A percentile compares a stretch with the other conserved stretches of the same genome.
Conservation (phyloP, 2,113 vertebrate species). For the Dipodomys stephensi region DNA sequence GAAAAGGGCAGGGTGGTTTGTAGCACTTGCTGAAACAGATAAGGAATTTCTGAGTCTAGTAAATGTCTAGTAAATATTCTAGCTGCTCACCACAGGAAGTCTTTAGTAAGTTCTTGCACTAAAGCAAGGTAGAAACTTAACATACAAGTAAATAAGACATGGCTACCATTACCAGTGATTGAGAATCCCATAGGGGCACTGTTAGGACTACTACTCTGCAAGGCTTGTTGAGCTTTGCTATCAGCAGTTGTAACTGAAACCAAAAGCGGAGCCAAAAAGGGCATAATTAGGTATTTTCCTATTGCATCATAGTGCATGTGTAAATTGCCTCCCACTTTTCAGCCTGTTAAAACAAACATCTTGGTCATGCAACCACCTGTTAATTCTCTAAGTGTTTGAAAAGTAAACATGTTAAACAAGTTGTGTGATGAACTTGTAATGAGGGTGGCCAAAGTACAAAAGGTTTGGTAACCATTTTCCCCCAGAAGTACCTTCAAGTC, state of each 20-base stretch:
- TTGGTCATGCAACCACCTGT: slow-evolving; percentile 70
- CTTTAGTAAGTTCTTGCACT: background rate
- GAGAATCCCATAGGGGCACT: background rate
- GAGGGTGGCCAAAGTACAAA: slow-evolving; percentile 27
- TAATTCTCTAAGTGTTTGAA: slow-evolving; percentile 63
- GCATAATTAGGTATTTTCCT: slow-evolving; percentile 78
- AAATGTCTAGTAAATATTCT: background rate
- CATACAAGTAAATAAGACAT: background rate
- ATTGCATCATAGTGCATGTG: slow-evolving; percentile 59
- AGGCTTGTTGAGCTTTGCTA: slow-evolving; percentile 63
- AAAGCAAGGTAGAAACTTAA: background rate
- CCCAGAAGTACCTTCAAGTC: background rate
- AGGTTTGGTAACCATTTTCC: background rate
- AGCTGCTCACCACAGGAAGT: background rate
- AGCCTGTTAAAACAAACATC: slow-evolving; percentile 75
- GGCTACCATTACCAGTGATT: background rate
- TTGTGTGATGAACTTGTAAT: slow-evolving; percentile 41
- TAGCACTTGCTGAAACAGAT: background rate
- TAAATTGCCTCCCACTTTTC: slow-evolving; percentile 71
- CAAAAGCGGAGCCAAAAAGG: slow-evolving; percentile 63
- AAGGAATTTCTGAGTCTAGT: background rate
- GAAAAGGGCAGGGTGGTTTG: background rate
- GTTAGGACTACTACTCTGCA: background rate
- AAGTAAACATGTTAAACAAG: slow-evolving; percentile 75
- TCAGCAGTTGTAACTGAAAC: slow-evolving; percentile 70